phyloP scores from a whole-genome alignment of 2,888 invertebrate genomes.

The Cephus pygmeus region DNA sequence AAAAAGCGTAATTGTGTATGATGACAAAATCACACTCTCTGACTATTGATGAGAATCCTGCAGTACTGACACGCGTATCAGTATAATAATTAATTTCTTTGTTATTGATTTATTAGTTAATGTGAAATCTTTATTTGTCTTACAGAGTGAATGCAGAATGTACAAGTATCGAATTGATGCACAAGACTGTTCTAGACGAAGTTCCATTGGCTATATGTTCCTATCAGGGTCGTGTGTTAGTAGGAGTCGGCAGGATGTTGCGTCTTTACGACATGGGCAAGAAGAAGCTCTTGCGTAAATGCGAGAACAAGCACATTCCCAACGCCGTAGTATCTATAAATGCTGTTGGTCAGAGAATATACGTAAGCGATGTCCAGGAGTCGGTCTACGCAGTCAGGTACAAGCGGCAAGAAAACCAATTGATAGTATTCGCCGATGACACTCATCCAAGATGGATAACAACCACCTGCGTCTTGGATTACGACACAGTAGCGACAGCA shows the following conservation, averaged over 20 bases:
- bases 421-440: constrained; percentile 98
- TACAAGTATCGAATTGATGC: constrained; percentile 88
- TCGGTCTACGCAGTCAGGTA: constrained; percentile 96
- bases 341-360: constrained; percentile 93
- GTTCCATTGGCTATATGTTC: constrained; percentile 89
- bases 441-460: constrained; percentile 98
- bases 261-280: constrained; percentile 96
- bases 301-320: constrained; percentile 98
- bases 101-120: constrained; percentile 24
- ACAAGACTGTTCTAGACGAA: constrained; percentile 94
- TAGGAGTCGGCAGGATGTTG: constrained; percentile 92
- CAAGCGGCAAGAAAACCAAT: constrained; percentile 94
- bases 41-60: constrained; percentile 61
- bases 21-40: constrained; percentile 57
- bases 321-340: constrained; percentile 94
- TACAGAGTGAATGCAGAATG: constrained; percentile 76
- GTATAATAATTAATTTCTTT: constrained; percentile 6
- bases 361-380: constrained; percentile 96
- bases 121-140: constrained; percentile 45
- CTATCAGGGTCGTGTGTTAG: constrained; percentile 91
- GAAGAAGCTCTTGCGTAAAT: constrained; percentile 95
- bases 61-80: constrained; percentile 59
- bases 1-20: constrained; percentile 35
- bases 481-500: constrained; percentile 94
- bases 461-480: constrained; percentile 91